Evolutionary conservation across 2,888 invertebrate genomes (phyloP).

Genomic region (Lumbricus terrestris): DNA sequence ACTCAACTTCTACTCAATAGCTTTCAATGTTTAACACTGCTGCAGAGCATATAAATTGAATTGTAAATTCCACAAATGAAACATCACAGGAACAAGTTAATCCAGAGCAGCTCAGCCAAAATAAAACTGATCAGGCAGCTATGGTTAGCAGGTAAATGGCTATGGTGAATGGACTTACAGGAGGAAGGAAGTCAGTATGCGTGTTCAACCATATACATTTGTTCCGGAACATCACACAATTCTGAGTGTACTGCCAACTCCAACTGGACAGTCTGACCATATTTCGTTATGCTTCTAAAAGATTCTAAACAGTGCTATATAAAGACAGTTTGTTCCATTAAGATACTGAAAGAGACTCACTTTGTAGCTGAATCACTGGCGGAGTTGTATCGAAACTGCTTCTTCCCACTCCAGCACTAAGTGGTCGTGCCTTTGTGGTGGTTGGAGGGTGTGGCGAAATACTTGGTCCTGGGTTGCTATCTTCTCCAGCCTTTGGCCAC

Average conservation of each 20-base stretch:
- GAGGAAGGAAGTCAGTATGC: not conserved
- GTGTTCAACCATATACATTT: not conserved
- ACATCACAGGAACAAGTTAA: not conserved
- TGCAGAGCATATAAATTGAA: too few species aligned
- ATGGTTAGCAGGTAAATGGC: not conserved
- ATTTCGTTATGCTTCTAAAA: not conserved
- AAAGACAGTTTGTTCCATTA: not conserved
- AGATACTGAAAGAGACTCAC: not conserved
- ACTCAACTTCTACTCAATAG: not conserved
- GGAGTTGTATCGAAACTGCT: not conserved
- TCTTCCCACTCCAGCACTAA: slow-evolving; percentile 47
- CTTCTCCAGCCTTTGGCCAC: not conserved
- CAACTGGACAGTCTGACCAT: not conserved
- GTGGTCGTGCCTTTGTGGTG: slow-evolving; percentile 46
- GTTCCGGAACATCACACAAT: not conserved
- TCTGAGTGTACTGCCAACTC: not conserved
- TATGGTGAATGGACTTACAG: not conserved
- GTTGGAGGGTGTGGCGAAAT: slow-evolving; percentile 25
- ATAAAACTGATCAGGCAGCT: not conserved
- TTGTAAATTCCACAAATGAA: not conserved
- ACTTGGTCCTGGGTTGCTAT: not conserved
- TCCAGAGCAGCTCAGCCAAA: not conserved
- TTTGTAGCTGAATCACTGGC: not conserved
- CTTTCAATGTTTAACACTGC: not conserved
- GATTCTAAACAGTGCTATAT: not conserved